Conservation (phyloP, 2,113 vertebrate genomes). For the Anoura caudifer region DNA sequence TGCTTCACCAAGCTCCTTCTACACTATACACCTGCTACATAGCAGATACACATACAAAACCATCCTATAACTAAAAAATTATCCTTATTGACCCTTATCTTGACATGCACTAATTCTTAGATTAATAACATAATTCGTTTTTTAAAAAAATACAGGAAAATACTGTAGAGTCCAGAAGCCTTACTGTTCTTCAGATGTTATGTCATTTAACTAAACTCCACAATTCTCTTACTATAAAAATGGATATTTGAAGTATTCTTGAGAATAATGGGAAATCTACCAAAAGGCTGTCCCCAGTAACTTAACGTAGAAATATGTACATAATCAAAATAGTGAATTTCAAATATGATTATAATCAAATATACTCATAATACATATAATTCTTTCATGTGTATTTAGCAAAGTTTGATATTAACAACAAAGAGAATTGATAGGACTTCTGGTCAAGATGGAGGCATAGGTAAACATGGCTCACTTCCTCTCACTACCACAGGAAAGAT, state of each 20-base stretch:
- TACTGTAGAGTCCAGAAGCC: not conserved
- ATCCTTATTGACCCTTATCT: not conserved
- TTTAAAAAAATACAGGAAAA: not conserved
- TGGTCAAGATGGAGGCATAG: too few species aligned
- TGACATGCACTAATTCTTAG: not conserved
- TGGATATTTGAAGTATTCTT: not conserved
- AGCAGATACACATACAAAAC: not conserved
- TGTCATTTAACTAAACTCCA: not conserved
- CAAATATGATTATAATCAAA: constrained; percentile 27
- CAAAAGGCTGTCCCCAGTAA: not conserved
- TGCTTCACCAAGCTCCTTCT: not conserved
- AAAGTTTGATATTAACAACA: constrained; percentile 50
- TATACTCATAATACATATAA: not conserved
- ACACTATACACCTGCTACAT: not conserved
- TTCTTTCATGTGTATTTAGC: constrained; percentile 18
- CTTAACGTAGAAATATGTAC: not conserved
- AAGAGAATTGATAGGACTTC: not conserved
- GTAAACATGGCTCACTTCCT: too few species aligned
- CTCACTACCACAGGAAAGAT: too few species aligned
- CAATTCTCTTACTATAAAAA: constrained; percentile 1
- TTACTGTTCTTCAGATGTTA: not conserved
- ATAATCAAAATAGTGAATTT: constrained; percentile 31
- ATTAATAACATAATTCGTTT: not conserved
- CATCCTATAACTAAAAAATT: not conserved
- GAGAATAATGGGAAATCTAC: not conserved